Evolutionary conservation across 2,888 invertebrate genomes (phyloP).

Genomic region (Tenthredo notha): DNA sequence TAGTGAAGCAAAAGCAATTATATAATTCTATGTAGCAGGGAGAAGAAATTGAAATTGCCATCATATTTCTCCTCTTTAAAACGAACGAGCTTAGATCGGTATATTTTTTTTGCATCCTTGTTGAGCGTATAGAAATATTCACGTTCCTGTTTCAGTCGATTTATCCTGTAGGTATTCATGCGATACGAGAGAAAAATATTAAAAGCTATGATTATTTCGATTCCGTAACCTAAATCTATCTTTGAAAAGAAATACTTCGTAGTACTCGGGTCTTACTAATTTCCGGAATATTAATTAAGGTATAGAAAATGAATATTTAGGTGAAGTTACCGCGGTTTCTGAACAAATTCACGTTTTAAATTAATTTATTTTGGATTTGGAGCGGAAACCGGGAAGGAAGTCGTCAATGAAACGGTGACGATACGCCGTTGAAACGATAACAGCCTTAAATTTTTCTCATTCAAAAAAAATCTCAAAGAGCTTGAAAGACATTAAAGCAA

Average conservation of each 20-base stretch:
- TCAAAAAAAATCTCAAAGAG: background rate
- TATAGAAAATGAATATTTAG: constrained; percentile 23
- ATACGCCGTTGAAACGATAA: background rate
- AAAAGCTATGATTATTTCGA: background rate
- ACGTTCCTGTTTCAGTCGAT: background rate
- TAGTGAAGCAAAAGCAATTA: background rate
- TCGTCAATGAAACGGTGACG: constrained; percentile 7
- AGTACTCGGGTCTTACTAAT: background rate
- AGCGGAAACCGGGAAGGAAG: background rate
- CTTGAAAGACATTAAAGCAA: background rate
- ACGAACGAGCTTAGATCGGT: background rate
- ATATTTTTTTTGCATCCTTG: background rate
- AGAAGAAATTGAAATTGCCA: background rate
- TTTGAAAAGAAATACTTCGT: background rate
- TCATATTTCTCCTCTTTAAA: background rate
- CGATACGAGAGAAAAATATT: background rate
- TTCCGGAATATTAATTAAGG: background rate
- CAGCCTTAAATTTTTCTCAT: background rate
- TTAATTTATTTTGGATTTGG: background rate
- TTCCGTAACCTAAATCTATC: background rate
- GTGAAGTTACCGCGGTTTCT: background rate
- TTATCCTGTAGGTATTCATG: background rate
- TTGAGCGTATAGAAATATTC: background rate
- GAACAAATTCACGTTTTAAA: background rate
- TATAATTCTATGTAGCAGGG: background rate